Evolutionary conservation across 2,113 vertebrate genomes (phyloP), one percentile per base, ranked within the genome.

Genomic region (Sprattus sprattus): DNA sequence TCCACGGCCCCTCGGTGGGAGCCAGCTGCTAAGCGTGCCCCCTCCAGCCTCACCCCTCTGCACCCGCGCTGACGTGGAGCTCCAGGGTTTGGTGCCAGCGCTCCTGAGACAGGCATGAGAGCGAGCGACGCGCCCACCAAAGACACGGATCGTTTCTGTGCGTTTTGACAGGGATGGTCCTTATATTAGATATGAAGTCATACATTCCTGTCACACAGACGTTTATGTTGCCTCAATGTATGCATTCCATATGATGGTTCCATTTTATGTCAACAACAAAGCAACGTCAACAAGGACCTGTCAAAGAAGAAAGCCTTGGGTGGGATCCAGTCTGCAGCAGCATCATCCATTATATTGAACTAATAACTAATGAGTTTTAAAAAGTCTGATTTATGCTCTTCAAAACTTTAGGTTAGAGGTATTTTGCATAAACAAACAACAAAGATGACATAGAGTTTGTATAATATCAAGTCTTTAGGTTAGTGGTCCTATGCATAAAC

Each of bases 21-120:
- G 71, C 71, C 71, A 78, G 71, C 71, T 78, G 71, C 71, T 15
- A 78, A 4, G 71, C 71, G 71, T 78, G 32, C 71, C 71, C 71
- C 71, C 71, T 78, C 28, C 4, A 32, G 71, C 71, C 71, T 6
- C 28, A 32, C 28, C 71, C 28, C 71, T 32, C 15, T 32, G 9
- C 71, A 15, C 60, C 60, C 6, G 22, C 60, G 8, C 47, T 49
- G 7, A 60, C 18, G 20, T 60, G 18, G 20, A 60, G 4, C 54
- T 60, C 18, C 71, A 9, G 28, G 28, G 10, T 39, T 4, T 16
- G 28, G 28, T 39, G 71, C 71, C 71, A 78, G 10, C 71, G 1
- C 71, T 18, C 71, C 71, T 4, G 15, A 39, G 13, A 39, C 71
- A 2, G 71, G 71, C 64, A 28, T 1, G n/a, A 32, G 2, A 13